A percentile compares a stretch with the other conserved stretches of the same genome.
Evolutionary conservation across 2,888 invertebrate genomes (phyloP).

Genomic region (Danaus chrysippus): DNA sequence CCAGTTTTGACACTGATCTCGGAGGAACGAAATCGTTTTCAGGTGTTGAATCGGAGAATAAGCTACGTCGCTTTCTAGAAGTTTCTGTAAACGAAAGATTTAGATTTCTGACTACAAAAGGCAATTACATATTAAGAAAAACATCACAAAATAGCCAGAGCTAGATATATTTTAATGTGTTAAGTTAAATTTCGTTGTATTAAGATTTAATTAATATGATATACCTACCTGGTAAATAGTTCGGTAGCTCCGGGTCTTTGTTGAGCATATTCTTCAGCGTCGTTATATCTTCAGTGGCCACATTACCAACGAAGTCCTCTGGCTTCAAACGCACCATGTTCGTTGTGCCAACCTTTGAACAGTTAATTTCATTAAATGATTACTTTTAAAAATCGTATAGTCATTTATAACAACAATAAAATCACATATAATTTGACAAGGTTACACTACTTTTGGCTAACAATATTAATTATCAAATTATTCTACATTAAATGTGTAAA

Average conservation of each 20-base stretch:
- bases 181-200: background rate
- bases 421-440: no score
- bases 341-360: slow-evolving; percentile 52
- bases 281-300: slow-evolving; percentile 50
- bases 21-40: slow-evolving; percentile 49
- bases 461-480: no score
- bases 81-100: slow-evolving; percentile 29
- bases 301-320: slow-evolving; percentile 55
- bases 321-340: slow-evolving; percentile 55
- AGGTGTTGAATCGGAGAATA: slow-evolving; percentile 50
- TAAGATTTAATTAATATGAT: background rate
- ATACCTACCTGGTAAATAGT: slow-evolving; percentile 37
- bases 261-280: slow-evolving; percentile 59
- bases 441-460: no score
- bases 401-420: no score
- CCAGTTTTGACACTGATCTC: slow-evolving; percentile 46
- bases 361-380: background rate
- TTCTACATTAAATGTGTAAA: no score
- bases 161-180: no score
- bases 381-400: background rate
- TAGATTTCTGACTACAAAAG: slow-evolving; percentile 32
- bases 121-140: no score
- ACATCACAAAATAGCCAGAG: no score
- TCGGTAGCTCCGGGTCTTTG: slow-evolving; percentile 62
- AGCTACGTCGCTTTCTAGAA: slow-evolving; percentile 56